Conservation (phyloP, 1,140 invertebrate species). For the Drosophila yakuba region DNA sequence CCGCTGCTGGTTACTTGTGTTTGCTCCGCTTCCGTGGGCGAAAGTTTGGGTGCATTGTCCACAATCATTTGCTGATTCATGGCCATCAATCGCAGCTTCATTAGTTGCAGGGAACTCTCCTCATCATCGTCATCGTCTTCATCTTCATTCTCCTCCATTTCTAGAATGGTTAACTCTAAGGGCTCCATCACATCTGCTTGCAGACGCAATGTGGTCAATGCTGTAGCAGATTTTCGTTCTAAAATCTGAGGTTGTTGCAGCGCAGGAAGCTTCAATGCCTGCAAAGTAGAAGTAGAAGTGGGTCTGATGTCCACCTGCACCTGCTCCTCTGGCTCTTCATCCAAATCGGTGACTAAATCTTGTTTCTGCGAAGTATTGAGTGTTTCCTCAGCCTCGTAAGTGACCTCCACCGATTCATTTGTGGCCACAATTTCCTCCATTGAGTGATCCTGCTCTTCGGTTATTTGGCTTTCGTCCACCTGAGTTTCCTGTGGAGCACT, state of each 20-base stretch:
- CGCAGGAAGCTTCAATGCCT: slow-evolving; percentile 32
- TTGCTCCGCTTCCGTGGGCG: slow-evolving; percentile 58
- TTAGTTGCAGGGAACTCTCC: slow-evolving; percentile 63
- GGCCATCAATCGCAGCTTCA: slow-evolving; percentile 72
- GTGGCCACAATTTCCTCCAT: slow-evolving; percentile 77
- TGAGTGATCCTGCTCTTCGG: slow-evolving; percentile 76
- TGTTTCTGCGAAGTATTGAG: slow-evolving; percentile 36
- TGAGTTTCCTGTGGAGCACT: slow-evolving; percentile 20
- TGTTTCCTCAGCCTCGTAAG: slow-evolving; percentile 63
- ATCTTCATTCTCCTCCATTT: slow-evolving; percentile 7
- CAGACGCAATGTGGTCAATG: slow-evolving; percentile 42
- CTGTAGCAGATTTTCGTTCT: slow-evolving; percentile 43
- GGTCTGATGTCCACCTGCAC: neutral
- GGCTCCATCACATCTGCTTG: slow-evolving; percentile 56
- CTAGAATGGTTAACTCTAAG: slow-evolving; percentile 49
- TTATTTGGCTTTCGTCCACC: slow-evolving; percentile 28
- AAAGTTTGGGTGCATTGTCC: slow-evolving; percentile 46
- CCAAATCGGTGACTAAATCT: slow-evolving; percentile 56
- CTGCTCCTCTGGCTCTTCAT: slow-evolving; percentile 30
- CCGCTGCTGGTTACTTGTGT: slow-evolving; percentile 5
- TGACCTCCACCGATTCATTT: slow-evolving; percentile 75
- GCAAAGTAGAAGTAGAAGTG: slow-evolving; percentile 5
- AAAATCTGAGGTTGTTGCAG: slow-evolving; percentile 42
- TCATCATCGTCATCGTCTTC: slow-evolving; percentile 64
- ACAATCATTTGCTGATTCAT: slow-evolving; percentile 58